These are phyloP conservation scores for Ginglymostoma cirratum DNA, from an alignment of 2,113 vertebrate genomes.

Conservation along the genomic window DNA sequence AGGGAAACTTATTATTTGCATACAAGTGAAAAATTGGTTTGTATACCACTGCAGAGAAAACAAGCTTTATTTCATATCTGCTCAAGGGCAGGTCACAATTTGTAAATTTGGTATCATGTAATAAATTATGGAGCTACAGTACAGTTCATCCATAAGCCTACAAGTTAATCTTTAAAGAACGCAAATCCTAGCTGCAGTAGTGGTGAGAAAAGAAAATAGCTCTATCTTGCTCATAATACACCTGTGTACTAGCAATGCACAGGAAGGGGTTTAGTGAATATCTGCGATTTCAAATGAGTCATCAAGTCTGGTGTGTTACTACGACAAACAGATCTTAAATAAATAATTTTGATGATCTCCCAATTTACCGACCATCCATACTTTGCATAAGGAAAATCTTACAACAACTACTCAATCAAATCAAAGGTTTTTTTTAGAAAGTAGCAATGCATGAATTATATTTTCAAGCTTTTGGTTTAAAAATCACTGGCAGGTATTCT, in stretches of 20 bases:
- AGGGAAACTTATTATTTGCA: background rate
- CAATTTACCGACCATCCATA: background rate
- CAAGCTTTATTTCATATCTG: background rate
- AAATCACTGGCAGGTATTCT: background rate
- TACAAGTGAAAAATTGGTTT: background rate
- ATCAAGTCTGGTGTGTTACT: background rate
- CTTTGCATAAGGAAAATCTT: background rate
- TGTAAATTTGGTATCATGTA: background rate
- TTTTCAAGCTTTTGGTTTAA: background rate
- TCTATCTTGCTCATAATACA: background rate
- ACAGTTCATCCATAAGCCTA: background rate
- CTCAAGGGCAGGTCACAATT: background rate
- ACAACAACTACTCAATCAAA: background rate
- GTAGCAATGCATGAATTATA: background rate
- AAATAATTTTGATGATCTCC: background rate
- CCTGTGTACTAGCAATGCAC: conserved; percentile 9
- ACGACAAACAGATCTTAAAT: conserved; percentile 4
- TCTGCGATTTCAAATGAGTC: conserved; percentile 28
- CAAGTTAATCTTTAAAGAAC: background rate
- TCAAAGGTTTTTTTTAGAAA: background rate
- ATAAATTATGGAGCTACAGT: background rate
- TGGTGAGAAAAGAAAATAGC: background rate
- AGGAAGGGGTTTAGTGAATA: background rate
- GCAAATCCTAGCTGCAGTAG: background rate
- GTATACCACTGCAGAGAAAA: background rate